Conservation (phyloP, 2,797 vertebrate genomes). For the Morus bassanus region DNA sequence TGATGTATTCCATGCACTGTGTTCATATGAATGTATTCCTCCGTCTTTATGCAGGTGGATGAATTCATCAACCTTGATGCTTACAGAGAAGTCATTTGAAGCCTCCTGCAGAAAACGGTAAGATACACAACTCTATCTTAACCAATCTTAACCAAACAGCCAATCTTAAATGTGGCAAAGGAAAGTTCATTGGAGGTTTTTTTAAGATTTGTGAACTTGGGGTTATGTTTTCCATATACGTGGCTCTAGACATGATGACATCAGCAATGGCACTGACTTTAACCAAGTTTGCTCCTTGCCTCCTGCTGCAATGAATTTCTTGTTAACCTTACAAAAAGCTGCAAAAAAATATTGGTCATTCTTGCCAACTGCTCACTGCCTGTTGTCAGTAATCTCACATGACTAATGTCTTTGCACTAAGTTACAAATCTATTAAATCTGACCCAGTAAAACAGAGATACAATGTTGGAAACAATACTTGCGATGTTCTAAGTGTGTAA, state of each 20-base stretch:
- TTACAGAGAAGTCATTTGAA: background rate
- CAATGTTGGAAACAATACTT: background rate
- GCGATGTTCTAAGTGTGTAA: background rate
- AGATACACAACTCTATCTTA: background rate
- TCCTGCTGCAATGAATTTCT: background rate
- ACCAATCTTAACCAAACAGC: background rate
- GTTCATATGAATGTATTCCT: background rate
- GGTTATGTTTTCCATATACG: background rate
- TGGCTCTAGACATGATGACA: background rate
- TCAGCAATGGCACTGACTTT: background rate
- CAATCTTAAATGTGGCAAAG: background rate
- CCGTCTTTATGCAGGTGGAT: background rate
- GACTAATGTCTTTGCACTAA: background rate
- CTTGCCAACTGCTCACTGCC: background rate
- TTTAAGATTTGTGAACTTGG: background rate
- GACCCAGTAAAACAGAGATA: background rate
- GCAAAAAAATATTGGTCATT: background rate
- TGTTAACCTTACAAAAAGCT: background rate
- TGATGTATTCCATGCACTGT: background rate
- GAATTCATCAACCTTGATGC: background rate
- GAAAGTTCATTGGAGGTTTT: background rate
- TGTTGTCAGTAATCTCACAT: background rate
- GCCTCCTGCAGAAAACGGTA: background rate
- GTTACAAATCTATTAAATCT: background rate
- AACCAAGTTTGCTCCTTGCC: background rate